These are phyloP conservation scores for Diglossa brunneiventris DNA, from an alignment of 2,113 vertebrate species.

Conservation along the genomic window DNA sequence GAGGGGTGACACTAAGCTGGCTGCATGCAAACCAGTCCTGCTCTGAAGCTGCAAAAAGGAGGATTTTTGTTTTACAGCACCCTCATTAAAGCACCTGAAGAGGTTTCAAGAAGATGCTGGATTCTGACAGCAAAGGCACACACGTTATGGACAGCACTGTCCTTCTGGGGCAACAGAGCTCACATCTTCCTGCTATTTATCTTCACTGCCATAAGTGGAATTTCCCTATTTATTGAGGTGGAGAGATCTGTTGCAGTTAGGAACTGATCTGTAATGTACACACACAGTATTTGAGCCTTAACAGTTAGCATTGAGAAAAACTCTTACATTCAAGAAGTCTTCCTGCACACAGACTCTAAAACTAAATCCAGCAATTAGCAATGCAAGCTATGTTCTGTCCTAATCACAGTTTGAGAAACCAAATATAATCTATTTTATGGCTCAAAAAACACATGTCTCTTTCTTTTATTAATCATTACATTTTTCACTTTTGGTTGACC, in stretches of 20 bases:
- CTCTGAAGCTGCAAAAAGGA: background rate
- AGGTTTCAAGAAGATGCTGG: accelerated
- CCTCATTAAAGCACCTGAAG: background rate
- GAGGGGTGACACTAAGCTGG: background rate
- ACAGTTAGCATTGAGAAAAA: background rate
- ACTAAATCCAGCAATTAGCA: background rate
- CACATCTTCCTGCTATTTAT: background rate
- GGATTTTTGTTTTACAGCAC: background rate
- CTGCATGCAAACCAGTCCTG: background rate
- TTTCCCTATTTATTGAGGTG: background rate
- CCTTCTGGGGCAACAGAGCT: background rate
- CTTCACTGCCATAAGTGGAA: background rate
- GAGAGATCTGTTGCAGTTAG: background rate
- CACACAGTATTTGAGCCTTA: background rate
- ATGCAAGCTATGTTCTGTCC: background rate
- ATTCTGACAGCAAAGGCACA: background rate
- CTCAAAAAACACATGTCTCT: background rate
- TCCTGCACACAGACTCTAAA: background rate
- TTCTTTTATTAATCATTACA: background rate
- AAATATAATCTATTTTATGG: background rate
- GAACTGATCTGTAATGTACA: background rate
- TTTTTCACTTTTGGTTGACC: conserved; percentile 1
- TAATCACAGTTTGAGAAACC: background rate
- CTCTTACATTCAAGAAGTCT: background rate
- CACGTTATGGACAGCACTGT: background rate